phyloP scores from a whole-genome alignment of 1,140 invertebrate species.

The Lepidurus packardi region DNA sequence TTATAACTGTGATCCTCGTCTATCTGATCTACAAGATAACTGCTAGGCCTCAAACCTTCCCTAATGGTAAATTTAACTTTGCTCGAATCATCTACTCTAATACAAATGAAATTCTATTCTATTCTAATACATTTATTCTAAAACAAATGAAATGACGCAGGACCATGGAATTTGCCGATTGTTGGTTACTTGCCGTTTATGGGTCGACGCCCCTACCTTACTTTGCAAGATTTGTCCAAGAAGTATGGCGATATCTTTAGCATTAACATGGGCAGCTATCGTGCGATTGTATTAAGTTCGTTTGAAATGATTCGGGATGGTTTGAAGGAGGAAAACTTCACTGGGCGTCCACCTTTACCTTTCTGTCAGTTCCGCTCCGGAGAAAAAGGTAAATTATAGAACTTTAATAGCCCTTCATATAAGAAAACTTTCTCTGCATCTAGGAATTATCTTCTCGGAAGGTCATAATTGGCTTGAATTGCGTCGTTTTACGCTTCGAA shows the following conservation, averaged over 20 bases:
- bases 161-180: slow-evolving; percentile 27
- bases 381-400: no score
- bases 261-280: slow-evolving; percentile 30
- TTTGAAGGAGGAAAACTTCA: neutral
- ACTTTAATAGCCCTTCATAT: no score
- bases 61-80: neutral
- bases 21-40: no score
- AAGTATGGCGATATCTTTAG: slow-evolving; percentile 35
- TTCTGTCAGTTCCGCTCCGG: neutral
- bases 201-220: slow-evolving; percentile 3
- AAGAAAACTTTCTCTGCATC: slow-evolving; percentile 19
- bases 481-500: slow-evolving; percentile 36
- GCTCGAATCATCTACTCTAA: no score
- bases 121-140: no score
- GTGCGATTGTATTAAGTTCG: neutral
- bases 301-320: slow-evolving; percentile 19
- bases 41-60: neutral
- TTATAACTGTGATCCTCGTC: no score
- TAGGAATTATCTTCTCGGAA: slow-evolving; percentile 35
- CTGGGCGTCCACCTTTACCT: neutral
- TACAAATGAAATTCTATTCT: no score
- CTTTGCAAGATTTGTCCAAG: slow-evolving; percentile 31
- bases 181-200: slow-evolving; percentile 28
- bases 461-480: slow-evolving; percentile 37
- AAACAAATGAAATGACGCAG: no score